These are phyloP conservation scores for Epistrophe grossulariae DNA, from an alignment of 2,888 invertebrate species.

Conservation along the genomic window DNA sequence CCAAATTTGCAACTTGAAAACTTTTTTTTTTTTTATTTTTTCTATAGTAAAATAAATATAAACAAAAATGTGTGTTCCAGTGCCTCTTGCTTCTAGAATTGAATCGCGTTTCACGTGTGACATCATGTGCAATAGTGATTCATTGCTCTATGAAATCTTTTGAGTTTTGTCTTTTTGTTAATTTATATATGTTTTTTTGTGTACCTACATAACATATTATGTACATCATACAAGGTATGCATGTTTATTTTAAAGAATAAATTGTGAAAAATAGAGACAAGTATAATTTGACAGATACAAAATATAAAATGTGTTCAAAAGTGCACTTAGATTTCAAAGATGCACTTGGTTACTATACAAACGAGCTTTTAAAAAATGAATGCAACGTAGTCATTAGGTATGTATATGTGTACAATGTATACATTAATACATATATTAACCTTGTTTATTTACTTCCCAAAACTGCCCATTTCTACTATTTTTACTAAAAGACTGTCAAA, in stretches of 20 bases:
- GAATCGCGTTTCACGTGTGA: slow-evolving; percentile 37
- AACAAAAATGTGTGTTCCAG: background rate
- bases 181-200: background rate
- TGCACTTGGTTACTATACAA: background rate
- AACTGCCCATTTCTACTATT: too few relatives aligned
- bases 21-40: background rate
- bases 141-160: slow-evolving; percentile 14
- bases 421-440: too few relatives aligned
- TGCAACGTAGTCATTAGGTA: too few relatives aligned
- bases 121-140: slow-evolving; percentile 47
- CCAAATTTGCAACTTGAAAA: slow-evolving; percentile 36
- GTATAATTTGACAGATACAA: slow-evolving; percentile 8
- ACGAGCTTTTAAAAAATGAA: background rate
- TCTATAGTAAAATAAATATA: slow-evolving; percentile 10
- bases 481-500: too few relatives aligned
- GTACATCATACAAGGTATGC: too few relatives aligned
- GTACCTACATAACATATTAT: too few relatives aligned
- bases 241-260: background rate
- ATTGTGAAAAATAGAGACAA: background rate
- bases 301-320: background rate
- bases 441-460: too few relatives aligned
- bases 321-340: background rate
- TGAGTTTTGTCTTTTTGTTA: background rate
- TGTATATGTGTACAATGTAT: too few relatives aligned
- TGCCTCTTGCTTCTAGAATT: background rate